Evolutionary conservation across 1,140 invertebrate genomes (phyloP).

Genomic region (Atopsyche davidsoni): DNA sequence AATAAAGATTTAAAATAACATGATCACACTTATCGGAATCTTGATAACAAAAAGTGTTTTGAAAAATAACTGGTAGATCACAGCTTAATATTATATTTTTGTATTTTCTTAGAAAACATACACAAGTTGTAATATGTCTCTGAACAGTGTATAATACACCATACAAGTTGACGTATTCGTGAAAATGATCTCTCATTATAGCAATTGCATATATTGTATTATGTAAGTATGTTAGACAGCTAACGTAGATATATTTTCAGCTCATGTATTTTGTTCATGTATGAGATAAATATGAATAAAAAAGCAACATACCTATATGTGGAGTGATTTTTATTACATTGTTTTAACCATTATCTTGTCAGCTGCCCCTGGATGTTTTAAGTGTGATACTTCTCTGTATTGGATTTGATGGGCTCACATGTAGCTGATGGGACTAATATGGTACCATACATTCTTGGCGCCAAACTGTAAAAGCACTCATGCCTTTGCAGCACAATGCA

Average conservation of each 20-base stretch:
- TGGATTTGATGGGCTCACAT: too few species aligned
- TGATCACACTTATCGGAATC: too few species aligned
- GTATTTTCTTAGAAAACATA: slow-evolving; percentile 31
- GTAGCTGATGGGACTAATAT: too few species aligned
- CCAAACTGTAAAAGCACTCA: too few species aligned
- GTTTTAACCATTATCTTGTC: background rate
- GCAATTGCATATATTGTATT: slow-evolving; percentile 28
- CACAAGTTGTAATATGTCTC: slow-evolving; percentile 23
- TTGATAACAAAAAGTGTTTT: too few species aligned
- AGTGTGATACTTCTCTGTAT: background rate
- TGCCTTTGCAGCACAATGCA: too few species aligned
- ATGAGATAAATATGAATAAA: slow-evolving; percentile 27
- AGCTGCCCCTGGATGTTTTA: background rate
- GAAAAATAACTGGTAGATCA: slow-evolving; percentile 18
- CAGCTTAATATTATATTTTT: slow-evolving; percentile 31
- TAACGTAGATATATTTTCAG: slow-evolving; percentile 31
- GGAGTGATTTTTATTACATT: background rate
- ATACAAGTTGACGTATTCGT: slow-evolving; percentile 21
- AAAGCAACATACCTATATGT: slow-evolving; percentile 1
- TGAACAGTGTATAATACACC: background rate
- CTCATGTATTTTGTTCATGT: slow-evolving; percentile 32
- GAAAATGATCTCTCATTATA: slow-evolving; percentile 31
- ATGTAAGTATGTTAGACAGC: slow-evolving; percentile 29
- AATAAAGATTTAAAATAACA: too few species aligned
- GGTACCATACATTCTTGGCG: too few species aligned